Evolutionary conservation across 2,888 invertebrate species (phyloP).

Genomic region (Cryptocheilus praepositus): DNA sequence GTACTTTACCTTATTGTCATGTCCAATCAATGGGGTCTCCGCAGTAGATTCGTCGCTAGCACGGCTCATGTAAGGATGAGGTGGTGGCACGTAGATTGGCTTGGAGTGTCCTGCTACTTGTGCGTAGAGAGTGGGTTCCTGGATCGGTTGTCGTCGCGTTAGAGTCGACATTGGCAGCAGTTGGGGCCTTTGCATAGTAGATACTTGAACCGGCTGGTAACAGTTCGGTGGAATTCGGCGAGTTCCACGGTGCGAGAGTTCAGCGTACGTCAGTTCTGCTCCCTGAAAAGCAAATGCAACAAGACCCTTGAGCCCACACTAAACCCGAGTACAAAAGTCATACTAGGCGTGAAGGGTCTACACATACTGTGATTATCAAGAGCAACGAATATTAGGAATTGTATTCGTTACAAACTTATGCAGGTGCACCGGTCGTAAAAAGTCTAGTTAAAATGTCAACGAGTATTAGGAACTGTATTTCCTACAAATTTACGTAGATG

Average conservation of each 20-base stretch:
- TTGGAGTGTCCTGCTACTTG: constrained; percentile 69
- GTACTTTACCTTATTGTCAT: constrained; percentile 70
- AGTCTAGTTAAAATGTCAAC: too few relatives aligned
- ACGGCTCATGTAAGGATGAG: constrained; percentile 66
- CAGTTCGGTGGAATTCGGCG: constrained; percentile 71
- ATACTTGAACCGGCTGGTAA: constrained; percentile 68
- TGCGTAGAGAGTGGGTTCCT: constrained; percentile 69
- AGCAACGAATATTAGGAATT: too few relatives aligned
- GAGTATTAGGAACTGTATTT: too few relatives aligned
- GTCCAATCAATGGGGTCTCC: constrained; percentile 72
- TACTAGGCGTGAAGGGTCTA: too few relatives aligned
- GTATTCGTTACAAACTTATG: too few relatives aligned
- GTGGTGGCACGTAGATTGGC: constrained; percentile 70
- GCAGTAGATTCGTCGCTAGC: constrained; percentile 67
- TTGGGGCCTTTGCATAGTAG: constrained; percentile 66
- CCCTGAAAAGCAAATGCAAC: constrained; percentile 43
- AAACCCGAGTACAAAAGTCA: too few relatives aligned
- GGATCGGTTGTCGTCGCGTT: constrained; percentile 65
- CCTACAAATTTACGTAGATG: too few relatives aligned
- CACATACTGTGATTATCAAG: too few relatives aligned
- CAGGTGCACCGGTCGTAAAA: too few relatives aligned
- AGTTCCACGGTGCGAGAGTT: constrained; percentile 65
- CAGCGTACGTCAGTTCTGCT: constrained; percentile 69
- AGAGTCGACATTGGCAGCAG: constrained; percentile 71
- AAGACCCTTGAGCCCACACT: too few relatives aligned